Percentiles rank a stretch among this genome's conserved stretches.
Evolutionary conservation across 2,888 invertebrate genomes (phyloP).

Genomic region (Phorcus lineatus): DNA sequence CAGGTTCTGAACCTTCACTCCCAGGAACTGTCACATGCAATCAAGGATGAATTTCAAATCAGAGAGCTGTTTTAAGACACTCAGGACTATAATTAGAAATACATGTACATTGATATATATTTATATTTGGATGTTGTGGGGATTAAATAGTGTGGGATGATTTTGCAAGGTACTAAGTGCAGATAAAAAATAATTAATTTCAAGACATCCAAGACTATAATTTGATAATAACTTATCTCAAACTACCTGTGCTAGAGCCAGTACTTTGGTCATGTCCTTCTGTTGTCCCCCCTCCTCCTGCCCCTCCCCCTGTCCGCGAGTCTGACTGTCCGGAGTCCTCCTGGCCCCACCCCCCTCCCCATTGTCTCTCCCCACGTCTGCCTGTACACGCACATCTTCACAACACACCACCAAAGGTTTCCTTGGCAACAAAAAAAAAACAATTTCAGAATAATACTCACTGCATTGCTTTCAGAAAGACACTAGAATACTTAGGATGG

Average conservation of each 20-base stretch:
- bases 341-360: conserved; percentile 30
- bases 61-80: too few species aligned
- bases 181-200: too few species aligned
- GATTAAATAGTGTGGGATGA: too few species aligned
- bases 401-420: conserved; percentile 71
- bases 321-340: conserved; percentile 24
- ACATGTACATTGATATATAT: too few species aligned
- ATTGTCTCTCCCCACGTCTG: conserved; percentile 43
- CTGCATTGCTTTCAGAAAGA: neutral
- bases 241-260: conserved; percentile 14
- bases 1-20: conserved; percentile 69
- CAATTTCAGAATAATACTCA: neutral
- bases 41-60: neutral
- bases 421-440: conserved; percentile 44
- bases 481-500: neutral
- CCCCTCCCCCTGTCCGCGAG: neutral
- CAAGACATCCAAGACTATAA: too few species aligned
- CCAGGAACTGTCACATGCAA: conserved; percentile 65
- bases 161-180: too few species aligned
- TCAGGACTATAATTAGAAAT: too few species aligned
- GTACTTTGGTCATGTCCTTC: neutral
- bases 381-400: conserved; percentile 72
- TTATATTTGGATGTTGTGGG: too few species aligned
- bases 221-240: too few species aligned
- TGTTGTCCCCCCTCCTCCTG: neutral